phyloP scores from a whole-genome alignment of 1,140 invertebrate genomes.

The Drosophila sp. region DNA sequence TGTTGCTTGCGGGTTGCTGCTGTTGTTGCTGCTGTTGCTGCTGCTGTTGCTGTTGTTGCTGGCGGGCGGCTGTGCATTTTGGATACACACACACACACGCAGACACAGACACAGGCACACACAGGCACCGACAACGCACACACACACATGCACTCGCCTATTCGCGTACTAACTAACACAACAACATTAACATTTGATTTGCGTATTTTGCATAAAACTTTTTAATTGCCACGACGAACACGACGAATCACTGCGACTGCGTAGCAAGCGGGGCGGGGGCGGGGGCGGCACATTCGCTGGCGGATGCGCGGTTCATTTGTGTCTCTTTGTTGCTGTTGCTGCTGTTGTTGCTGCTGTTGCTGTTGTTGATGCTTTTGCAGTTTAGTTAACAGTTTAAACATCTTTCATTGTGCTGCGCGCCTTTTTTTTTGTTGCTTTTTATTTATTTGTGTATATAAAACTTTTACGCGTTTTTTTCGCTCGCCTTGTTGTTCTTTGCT shows the following conservation, averaged over 20 bases:
- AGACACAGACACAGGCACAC: neutral
- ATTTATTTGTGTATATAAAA: conserved; percentile 7
- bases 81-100: conserved; percentile 33
- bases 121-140: neutral
- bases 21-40: conserved; percentile 44
- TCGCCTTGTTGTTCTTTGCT: conserved; percentile 31
- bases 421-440: conserved; percentile 38
- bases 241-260: conserved; percentile 19
- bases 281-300: conserved; percentile 13
- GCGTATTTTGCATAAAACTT: conserved; percentile 62
- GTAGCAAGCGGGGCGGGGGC: conserved; percentile 39
- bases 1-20: too few species aligned
- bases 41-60: conserved; percentile 40
- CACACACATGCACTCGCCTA: neutral
- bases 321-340: conserved; percentile 36
- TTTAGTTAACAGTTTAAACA: conserved; percentile 48
- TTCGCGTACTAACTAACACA: conserved; percentile 8
- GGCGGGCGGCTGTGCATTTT: conserved; percentile 65
- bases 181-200: conserved; percentile 65
- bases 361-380: conserved; percentile 37
- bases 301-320: conserved; percentile 39
- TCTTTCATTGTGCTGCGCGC: conserved; percentile 57
- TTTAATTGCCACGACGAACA: conserved; percentile 54
- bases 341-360: conserved; percentile 18
- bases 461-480: conserved; percentile 16